Percentiles rank a stretch among this genome's conserved stretches.
phyloP scores from a whole-genome alignment of 2,113 vertebrate species.

The Hylia prasina region DNA sequence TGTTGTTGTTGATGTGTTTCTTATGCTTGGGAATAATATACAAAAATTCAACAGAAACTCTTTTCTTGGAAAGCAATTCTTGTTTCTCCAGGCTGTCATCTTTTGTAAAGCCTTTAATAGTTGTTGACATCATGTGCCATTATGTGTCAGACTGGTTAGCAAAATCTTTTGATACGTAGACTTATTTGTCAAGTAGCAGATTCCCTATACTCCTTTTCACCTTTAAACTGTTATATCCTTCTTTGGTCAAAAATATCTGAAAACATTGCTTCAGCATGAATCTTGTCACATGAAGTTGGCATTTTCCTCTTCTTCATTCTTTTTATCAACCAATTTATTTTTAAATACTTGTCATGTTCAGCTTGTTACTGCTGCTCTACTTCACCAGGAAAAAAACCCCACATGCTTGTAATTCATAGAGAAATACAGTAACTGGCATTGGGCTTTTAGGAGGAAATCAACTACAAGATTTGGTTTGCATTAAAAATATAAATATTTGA shows the following conservation, averaged over 20 bases:
- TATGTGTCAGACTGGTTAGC: slow-evolving; percentile 65
- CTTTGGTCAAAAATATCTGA: slow-evolving; percentile 25
- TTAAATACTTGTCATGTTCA: slow-evolving; percentile 69
- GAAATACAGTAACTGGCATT: background rate
- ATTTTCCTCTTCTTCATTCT: background rate
- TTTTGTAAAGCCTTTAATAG: slow-evolving; percentile 67
- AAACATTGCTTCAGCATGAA: background rate
- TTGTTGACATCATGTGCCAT: slow-evolving; percentile 65
- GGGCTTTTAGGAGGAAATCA: background rate
- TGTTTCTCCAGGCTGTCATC: slow-evolving; percentile 62
- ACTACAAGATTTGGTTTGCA: background rate
- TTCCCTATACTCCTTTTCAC: slow-evolving; percentile 44
- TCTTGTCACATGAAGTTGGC: background rate
- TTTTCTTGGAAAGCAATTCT: slow-evolving; percentile 52
- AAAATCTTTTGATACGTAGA: slow-evolving; percentile 66
- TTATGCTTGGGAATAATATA: slow-evolving; percentile 14
- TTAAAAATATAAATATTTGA: background rate
- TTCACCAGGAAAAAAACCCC: slow-evolving; percentile 33
- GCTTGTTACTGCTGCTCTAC: slow-evolving; percentile 64
- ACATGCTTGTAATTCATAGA: slow-evolving; percentile 20
- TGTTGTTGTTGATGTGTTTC: background rate
- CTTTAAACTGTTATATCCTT: slow-evolving; percentile 34
- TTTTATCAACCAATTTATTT: slow-evolving; percentile 63
- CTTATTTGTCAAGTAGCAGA: slow-evolving; percentile 68
- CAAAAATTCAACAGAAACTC: slow-evolving; percentile 20